Evolutionary conservation across 2,888 invertebrate species (phyloP).

Genomic region (Epinotia demarniana): DNA sequence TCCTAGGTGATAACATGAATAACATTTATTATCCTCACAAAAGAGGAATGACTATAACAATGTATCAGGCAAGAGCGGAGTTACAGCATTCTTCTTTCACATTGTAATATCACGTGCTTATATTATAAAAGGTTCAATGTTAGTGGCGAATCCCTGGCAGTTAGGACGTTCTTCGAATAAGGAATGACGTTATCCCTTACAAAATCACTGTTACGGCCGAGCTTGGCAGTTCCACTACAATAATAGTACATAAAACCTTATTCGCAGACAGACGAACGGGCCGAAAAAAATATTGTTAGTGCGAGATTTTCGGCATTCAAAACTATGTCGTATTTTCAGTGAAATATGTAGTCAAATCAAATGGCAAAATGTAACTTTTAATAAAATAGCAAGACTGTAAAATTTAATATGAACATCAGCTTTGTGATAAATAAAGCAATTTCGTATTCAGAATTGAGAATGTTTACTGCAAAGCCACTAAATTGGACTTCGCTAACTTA

Average conservation of each 20-base stretch:
- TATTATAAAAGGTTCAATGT: neutral
- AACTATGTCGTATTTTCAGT: neutral
- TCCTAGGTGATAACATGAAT: conserved; percentile 35
- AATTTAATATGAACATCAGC: neutral
- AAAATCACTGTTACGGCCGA: conserved; percentile 35
- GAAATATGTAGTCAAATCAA: neutral
- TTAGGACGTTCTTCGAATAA: neutral
- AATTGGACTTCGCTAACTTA: neutral
- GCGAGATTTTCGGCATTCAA: neutral
- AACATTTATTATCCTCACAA: conserved; percentile 9
- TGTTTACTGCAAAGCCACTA: neutral
- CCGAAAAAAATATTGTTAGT: conserved; percentile 21
- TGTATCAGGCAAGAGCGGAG: neutral
- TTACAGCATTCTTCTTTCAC: conserved; percentile 11
- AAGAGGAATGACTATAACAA: conserved; percentile 11
- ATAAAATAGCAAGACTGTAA: neutral
- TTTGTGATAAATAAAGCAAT: neutral
- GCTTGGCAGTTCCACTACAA: conserved; percentile 28
- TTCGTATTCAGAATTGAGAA: neutral
- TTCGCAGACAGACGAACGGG: conserved; percentile 1
- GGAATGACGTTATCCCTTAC: conserved; percentile 31
- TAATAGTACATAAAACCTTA: conserved; percentile 39
- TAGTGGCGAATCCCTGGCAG: neutral
- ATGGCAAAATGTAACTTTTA: neutral
- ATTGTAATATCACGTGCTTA: neutral